These are phyloP conservation scores for Apogon talboti DNA, from an alignment of 2,797 vertebrate species.

Conservation along the genomic window DNA sequence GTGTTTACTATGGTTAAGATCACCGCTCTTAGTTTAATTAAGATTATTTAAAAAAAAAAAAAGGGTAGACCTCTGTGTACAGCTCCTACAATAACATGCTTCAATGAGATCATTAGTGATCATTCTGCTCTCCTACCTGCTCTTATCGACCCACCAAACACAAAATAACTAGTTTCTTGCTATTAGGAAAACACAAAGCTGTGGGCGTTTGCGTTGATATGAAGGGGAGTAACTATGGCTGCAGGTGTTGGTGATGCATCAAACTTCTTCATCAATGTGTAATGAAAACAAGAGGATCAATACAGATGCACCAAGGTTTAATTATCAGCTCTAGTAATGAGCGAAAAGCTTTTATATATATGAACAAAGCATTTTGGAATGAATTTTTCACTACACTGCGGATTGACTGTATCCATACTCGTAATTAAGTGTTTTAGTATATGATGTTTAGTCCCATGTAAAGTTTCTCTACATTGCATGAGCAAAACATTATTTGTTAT, in stretches of 20 bases:
- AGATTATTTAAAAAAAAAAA: conserved; percentile 14
- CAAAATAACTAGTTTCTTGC: conserved; percentile 41
- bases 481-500: too few species aligned
- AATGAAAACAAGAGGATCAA: conserved; percentile 30
- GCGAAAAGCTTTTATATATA: background rate
- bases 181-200: conserved; percentile 3
- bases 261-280: conserved; percentile 42
- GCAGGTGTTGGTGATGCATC: conserved; percentile 14
- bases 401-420: too few species aligned
- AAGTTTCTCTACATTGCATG: too few species aligned
- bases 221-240: background rate
- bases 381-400: background rate
- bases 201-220: background rate
- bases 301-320: conserved; percentile 2
- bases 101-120: conserved; percentile 33
- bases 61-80: conserved; percentile 10
- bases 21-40: conserved; percentile 6
- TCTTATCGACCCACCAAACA: conserved; percentile 31
- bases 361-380: background rate
- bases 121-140: conserved; percentile 32
- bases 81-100: conserved; percentile 33
- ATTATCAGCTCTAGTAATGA: conserved; percentile 14
- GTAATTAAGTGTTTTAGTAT: too few species aligned
- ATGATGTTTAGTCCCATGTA: too few species aligned
- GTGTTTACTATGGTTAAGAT: conserved; percentile 4